These are phyloP conservation scores for Smithornis capensis DNA, from an alignment of 2,113 vertebrate species.

Conservation along the genomic window DNA sequence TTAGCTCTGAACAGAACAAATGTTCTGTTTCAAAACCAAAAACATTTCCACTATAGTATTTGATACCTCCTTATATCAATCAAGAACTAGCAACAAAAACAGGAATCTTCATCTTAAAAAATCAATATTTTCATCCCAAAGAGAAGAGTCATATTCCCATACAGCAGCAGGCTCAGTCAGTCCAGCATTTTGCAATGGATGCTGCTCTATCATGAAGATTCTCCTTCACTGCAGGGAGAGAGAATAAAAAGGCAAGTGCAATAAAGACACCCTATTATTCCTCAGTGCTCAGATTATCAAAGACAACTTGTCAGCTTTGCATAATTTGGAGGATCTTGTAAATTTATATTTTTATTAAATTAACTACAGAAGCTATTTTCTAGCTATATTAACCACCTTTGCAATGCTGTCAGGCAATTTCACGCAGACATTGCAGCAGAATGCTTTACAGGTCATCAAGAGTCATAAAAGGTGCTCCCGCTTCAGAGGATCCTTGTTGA, in stretches of 20 bases:
- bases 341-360: slow-evolving; percentile 52
- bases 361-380: not conserved
- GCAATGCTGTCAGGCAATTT: not conserved
- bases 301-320: slow-evolving; percentile 7
- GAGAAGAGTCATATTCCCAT: not conserved
- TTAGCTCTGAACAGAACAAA: not conserved
- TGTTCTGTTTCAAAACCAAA: not conserved
- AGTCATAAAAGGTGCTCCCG: not conserved
- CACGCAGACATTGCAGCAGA: not conserved
- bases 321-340: slow-evolving; percentile 28
- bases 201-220: not conserved
- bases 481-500: not conserved
- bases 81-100: not conserved
- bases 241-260: not conserved
- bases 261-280: not conserved
- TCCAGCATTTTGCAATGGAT: not conserved
- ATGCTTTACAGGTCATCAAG: not conserved
- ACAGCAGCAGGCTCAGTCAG: not conserved
- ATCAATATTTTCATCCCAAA: not conserved
- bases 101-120: not conserved
- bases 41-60: not conserved
- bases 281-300: not conserved
- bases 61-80: not conserved
- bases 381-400: not conserved
- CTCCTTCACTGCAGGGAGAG: not conserved